phyloP scores from a whole-genome alignment of 1,140 invertebrate species.

The Heliconius hermathena region DNA sequence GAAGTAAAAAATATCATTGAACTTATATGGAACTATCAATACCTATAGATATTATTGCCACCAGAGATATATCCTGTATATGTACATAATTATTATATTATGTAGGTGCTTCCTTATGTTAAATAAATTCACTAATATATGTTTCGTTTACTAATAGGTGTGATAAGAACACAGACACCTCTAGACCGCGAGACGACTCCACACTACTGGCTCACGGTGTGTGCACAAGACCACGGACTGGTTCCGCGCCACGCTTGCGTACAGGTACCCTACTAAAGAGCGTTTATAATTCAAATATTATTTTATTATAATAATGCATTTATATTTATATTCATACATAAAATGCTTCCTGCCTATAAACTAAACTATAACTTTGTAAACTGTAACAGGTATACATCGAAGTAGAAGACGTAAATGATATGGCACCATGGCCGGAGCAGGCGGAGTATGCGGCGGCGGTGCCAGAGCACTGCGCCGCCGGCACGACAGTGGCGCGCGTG shows the following conservation, averaged over 20 bases:
- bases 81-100: no score
- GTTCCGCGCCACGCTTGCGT: slow-evolving; percentile 92
- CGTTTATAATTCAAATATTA: no score
- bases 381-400: slow-evolving; percentile 90
- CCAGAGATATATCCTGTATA: no score
- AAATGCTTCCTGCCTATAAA: neutral
- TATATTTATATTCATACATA: neutral
- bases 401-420: slow-evolving; percentile 96
- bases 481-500: slow-evolving; percentile 88
- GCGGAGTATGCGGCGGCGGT: slow-evolving; percentile 93
- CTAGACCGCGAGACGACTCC: slow-evolving; percentile 94
- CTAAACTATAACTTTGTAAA: neutral
- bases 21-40: no score
- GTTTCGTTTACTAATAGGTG: slow-evolving; percentile 83
- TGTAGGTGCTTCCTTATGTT: no score
- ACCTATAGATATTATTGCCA: no score
- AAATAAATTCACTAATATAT: neutral
- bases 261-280: slow-evolving; percentile 82
- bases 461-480: slow-evolving; percentile 90
- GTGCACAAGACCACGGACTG: slow-evolving; percentile 94
- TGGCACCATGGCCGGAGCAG: slow-evolving; percentile 92
- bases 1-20: no score
- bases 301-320: no score
- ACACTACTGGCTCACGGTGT: slow-evolving; percentile 96
- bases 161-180: slow-evolving; percentile 90